These are phyloP conservation scores for Drosophila austrosaltans DNA, from an alignment of 2,888 invertebrate species.

Conservation along the genomic window DNA sequence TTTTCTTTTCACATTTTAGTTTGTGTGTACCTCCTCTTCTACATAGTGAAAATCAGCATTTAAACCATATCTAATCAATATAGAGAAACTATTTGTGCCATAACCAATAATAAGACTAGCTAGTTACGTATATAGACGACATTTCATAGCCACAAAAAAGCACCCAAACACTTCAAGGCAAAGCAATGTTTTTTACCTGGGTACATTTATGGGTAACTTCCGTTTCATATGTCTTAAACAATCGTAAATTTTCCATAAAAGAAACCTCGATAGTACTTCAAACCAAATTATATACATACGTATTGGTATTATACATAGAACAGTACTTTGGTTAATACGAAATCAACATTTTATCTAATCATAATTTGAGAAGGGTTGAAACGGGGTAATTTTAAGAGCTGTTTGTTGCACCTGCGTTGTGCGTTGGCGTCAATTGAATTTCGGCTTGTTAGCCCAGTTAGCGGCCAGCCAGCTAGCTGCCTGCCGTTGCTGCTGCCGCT, in stretches of 20 bases:
- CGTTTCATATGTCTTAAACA: slow-evolving; percentile 14
- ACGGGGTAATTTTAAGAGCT: slow-evolving; percentile 35
- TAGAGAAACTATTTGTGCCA: neutral
- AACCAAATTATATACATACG: neutral
- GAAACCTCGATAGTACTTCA: neutral
- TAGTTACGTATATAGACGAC: neutral
- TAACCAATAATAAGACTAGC: neutral
- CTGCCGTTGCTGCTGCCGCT: neutral
- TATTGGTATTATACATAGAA: neutral
- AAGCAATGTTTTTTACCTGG: slow-evolving; percentile 20
- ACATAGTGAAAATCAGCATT: neutral
- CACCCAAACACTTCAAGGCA: slow-evolving; percentile 4
- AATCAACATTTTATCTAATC: slow-evolving; percentile 52
- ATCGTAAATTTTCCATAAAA: slow-evolving; percentile 2
- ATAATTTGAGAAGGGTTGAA: slow-evolving; percentile 35
- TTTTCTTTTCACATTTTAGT: neutral
- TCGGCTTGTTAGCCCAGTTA: slow-evolving; percentile 26
- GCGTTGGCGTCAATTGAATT: slow-evolving; percentile 44
- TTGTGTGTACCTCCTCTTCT: neutral
- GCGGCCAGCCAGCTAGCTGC: neutral
- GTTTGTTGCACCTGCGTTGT: slow-evolving; percentile 17
- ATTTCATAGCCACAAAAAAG: too few relatives aligned
- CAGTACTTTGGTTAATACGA: slow-evolving; percentile 1
- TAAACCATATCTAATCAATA: slow-evolving; percentile 8
- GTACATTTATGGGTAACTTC: slow-evolving; percentile 41